Evolutionary conservation across 2,797 vertebrate species (phyloP).

Genomic region (Hemibagrus guttatus): DNA sequence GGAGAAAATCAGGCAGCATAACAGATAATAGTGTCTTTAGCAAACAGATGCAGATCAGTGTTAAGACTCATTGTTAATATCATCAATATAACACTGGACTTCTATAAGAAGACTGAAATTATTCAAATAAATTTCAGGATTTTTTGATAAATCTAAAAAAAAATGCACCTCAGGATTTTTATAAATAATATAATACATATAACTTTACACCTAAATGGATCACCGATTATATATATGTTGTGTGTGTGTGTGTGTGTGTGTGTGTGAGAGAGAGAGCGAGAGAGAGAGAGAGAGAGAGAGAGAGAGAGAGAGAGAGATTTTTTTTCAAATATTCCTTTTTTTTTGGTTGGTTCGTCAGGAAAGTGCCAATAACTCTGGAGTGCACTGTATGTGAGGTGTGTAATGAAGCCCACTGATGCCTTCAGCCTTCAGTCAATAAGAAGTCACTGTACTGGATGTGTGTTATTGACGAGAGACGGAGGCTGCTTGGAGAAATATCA

Average conservation of each 20-base stretch:
- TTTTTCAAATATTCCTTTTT: not conserved
- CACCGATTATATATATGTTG: too few species aligned
- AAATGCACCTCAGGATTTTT: too few species aligned
- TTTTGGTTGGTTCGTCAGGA: not conserved
- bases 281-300: not conserved
- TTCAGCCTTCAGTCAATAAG: not conserved
- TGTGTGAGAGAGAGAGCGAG: not conserved
- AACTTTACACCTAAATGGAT: too few species aligned
- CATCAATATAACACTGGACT: too few species aligned
- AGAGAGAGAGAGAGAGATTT: not conserved
- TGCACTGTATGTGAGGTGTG: constrained; percentile 16
- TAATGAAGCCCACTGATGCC: not conserved
- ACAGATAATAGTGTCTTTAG: too few species aligned
- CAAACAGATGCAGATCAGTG: too few species aligned
- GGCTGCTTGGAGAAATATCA: not conserved
- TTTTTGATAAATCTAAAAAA: too few species aligned
- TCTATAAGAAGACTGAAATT: too few species aligned
- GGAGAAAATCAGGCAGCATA: too few species aligned
- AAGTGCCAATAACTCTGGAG: constrained; percentile 15
- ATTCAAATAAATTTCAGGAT: too few species aligned
- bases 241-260: not conserved
- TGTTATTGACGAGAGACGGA: not conserved
- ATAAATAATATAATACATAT: too few species aligned
- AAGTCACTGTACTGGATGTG: not conserved
- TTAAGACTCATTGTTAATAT: too few species aligned